Conservation (phyloP, 2,888 invertebrate species). For the Perizoma affinitatum region DNA sequence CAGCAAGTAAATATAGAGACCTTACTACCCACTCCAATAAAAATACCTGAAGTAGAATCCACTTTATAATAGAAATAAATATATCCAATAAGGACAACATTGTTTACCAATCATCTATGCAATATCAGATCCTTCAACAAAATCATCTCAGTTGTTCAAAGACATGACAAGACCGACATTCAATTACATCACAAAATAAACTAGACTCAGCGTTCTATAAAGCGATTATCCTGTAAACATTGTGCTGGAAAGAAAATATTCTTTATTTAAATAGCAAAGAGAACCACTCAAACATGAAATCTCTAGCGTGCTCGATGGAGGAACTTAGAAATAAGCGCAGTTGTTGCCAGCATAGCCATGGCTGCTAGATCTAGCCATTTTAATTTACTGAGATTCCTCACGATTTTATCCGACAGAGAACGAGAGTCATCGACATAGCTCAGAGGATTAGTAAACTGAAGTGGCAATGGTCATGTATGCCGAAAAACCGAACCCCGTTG, state of each 20-base stretch:
- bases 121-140: not conserved
- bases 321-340: slow-evolving; percentile 50
- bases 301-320: slow-evolving; percentile 48
- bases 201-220: slow-evolving; percentile 28
- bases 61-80: too few species aligned
- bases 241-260: slow-evolving; percentile 48
- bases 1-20: too few species aligned
- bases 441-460: too few species aligned
- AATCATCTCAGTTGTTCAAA: not conserved
- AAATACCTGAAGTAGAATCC: too few species aligned
- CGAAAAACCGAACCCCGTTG: too few species aligned
- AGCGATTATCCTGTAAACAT: slow-evolving; percentile 36
- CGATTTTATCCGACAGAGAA: too few species aligned
- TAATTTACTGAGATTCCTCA: too few species aligned
- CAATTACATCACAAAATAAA: slow-evolving; percentile 19
- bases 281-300: slow-evolving; percentile 55
- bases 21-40: too few species aligned
- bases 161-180: slow-evolving; percentile 1
- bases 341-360: slow-evolving; percentile 18
- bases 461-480: too few species aligned
- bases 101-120: not conserved
- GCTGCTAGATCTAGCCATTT: slow-evolving; percentile 13
- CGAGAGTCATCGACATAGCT: too few species aligned
- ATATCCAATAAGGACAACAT: too few species aligned
- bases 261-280: slow-evolving; percentile 59